Evolutionary conservation across 2,113 vertebrate species (phyloP).

Genomic region (Poecilia latipinna): DNA sequence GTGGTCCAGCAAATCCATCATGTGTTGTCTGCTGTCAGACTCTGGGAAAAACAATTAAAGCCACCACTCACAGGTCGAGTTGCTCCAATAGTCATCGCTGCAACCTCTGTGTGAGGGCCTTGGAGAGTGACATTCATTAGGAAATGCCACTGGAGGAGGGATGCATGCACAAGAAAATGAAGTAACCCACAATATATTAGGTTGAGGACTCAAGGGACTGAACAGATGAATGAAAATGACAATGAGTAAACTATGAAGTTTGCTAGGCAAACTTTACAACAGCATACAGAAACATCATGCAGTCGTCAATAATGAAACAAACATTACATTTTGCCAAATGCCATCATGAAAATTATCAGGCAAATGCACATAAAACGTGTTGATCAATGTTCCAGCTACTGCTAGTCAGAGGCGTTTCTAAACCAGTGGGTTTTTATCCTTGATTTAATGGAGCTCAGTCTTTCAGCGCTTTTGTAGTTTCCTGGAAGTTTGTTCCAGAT

Average conservation of each 20-base stretch:
- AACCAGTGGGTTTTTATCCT: too few relatives aligned
- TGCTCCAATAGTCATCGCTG: slow-evolving; percentile 68
- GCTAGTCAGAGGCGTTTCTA: too few relatives aligned
- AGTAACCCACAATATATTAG: slow-evolving; percentile 59
- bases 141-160: slow-evolving; percentile 50
- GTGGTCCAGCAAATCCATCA: slow-evolving; percentile 73
- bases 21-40: slow-evolving; percentile 65
- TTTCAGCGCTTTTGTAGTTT: too few relatives aligned
- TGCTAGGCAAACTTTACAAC: slow-evolving; percentile 24
- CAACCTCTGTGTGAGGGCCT: slow-evolving; percentile 41
- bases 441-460: too few relatives aligned
- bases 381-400: too few relatives aligned
- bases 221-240: slow-evolving; percentile 25
- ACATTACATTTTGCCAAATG: too few relatives aligned
- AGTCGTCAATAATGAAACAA: too few relatives aligned
- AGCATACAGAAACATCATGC: too few relatives aligned
- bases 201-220: slow-evolving; percentile 48
- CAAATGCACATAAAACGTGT: too few relatives aligned
- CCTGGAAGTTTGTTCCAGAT: too few relatives aligned
- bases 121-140: slow-evolving; percentile 64
- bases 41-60: slow-evolving; percentile 76
- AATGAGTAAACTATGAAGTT: slow-evolving; percentile 9
- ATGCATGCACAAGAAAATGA: slow-evolving; percentile 56
- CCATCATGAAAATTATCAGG: too few relatives aligned
- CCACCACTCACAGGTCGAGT: slow-evolving; percentile 53